Evolutionary conservation across 1,140 invertebrate species (phyloP).

Genomic region (Atta colombica): DNA sequence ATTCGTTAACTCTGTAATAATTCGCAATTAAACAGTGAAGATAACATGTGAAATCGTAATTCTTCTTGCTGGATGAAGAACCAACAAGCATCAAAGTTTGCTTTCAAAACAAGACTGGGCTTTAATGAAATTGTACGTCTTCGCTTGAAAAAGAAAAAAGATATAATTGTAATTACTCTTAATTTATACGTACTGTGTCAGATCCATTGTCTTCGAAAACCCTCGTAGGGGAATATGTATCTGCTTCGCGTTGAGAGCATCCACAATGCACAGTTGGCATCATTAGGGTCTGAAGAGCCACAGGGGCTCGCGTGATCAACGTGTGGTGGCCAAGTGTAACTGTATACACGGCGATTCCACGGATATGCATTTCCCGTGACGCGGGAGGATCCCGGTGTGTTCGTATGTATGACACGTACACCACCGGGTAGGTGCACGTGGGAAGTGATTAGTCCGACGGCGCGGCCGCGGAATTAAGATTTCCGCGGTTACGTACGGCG

Average conservation of each 20-base stretch:
- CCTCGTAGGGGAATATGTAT: background rate
- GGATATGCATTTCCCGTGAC: constrained; percentile 54
- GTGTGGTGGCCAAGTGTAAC: constrained; percentile 36
- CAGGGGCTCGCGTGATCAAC: constrained; percentile 50
- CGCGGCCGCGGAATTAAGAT: constrained; percentile 49
- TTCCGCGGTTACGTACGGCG: constrained; percentile 40
- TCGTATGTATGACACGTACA: constrained; percentile 40
- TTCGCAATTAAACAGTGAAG: background rate
- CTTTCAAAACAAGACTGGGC: background rate
- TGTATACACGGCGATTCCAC: constrained; percentile 46
- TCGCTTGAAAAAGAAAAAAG: background rate
- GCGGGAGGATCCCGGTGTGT: background rate
- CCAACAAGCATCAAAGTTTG: background rate
- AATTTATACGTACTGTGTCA: background rate
- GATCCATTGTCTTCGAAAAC: background rate
- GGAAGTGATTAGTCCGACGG: constrained; percentile 57
- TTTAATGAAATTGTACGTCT: background rate
- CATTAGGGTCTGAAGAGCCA: constrained; percentile 46
- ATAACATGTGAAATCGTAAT: background rate
- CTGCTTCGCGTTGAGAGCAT: background rate
- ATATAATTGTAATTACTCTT: background rate
- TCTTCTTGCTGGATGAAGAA: background rate
- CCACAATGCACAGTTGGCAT: constrained; percentile 25
- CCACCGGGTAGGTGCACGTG: constrained; percentile 23
- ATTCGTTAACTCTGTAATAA: background rate